A percentile compares a stretch with the other conserved stretches of the same genome.
Conservation (phyloP, 2,888 invertebrate genomes). For the Pecten maximus region DNA sequence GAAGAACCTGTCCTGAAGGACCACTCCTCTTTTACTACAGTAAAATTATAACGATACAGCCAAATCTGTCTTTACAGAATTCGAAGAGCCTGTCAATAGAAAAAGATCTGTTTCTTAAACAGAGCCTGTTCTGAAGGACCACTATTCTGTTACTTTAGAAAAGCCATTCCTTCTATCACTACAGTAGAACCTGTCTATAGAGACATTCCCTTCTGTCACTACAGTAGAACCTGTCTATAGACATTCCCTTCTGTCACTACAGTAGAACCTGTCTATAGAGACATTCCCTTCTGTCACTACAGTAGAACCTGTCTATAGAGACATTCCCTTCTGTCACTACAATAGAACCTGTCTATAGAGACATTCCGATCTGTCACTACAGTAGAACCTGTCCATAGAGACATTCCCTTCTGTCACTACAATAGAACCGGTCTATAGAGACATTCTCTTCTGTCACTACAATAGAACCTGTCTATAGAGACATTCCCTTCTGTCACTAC, state of each 20-base stretch:
- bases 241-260: neutral
- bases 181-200: neutral
- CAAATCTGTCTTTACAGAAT: no score
- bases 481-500: no score
- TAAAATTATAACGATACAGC: no score
- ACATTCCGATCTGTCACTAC: neutral
- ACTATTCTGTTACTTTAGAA: neutral
- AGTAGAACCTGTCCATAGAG: neutral
- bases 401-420: no score
- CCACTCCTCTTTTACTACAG: neutral
- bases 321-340: no score
- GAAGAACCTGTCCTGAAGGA: neutral
- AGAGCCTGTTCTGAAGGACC: neutral
- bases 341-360: neutral
- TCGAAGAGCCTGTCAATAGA: no score
- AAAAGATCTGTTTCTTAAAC: neutral
- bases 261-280: neutral
- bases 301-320: neutral
- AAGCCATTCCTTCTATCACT: no score
- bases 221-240: neutral
- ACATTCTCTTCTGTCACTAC: neutral
- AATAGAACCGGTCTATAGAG: neutral
- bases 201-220: neutral
- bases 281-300: neutral
- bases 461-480: neutral